phyloP scores from a whole-genome alignment of 2,888 invertebrate species.

The Portevinia maculata region DNA sequence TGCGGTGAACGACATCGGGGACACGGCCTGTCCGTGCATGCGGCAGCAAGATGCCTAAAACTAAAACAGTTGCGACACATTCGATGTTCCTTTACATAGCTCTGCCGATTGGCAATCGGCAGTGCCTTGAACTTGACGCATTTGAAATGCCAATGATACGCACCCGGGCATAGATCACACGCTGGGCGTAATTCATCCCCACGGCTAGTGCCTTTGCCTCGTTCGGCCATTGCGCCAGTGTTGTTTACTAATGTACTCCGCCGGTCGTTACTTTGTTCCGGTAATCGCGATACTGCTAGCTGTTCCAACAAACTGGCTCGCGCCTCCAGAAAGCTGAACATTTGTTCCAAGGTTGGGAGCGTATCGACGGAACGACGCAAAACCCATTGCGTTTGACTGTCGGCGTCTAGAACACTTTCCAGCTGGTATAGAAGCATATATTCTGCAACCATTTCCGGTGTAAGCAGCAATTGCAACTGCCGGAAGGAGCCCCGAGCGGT shows the following conservation, averaged over 20 bases:
- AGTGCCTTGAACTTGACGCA: conserved; percentile 9
- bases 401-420: not conserved
- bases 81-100: not conserved
- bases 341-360: conserved; percentile 9
- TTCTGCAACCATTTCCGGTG: not conserved
- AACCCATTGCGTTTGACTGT: not conserved
- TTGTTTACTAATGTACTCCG: not conserved
- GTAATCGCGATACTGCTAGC: not conserved
- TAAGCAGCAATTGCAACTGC: not conserved
- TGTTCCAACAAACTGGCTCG: conserved; percentile 22
- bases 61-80: conserved; percentile 12
- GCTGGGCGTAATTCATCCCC: not conserved
- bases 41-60: not conserved
- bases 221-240: too few relatives aligned
- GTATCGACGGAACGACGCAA: too few relatives aligned
- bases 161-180: conserved; percentile 1
- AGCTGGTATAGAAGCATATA: conserved; percentile 2
- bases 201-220: not conserved
- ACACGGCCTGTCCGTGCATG: conserved; percentile 12
- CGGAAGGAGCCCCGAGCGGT: conserved; percentile 7
- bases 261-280: not conserved
- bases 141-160: conserved; percentile 4
- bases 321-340: conserved; percentile 3
- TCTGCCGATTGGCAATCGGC: not conserved
- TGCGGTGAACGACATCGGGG: not conserved